These are phyloP conservation scores for Pristionchus arcanus DNA, from an alignment of 2,888 invertebrate genomes.

Conservation along the genomic window DNA sequence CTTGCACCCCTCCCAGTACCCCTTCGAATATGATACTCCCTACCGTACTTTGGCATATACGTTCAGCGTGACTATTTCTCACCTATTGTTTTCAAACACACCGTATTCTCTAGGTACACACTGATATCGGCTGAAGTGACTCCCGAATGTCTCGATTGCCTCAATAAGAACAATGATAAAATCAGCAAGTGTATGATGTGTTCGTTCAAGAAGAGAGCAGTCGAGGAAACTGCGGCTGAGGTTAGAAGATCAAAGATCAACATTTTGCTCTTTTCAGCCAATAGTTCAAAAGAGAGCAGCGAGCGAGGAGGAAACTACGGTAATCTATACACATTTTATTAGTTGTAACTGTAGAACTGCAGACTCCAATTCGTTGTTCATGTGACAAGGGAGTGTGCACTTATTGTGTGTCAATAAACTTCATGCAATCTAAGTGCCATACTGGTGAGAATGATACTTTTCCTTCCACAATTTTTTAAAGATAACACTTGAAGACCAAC, in stretches of 20 bases:
- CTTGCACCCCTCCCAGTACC: not conserved
- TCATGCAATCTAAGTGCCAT: no score
- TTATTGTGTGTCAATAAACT: no score
- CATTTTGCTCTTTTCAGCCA: not conserved
- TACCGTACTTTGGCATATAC: no score
- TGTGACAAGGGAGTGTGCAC: no score
- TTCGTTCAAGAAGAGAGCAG: not conserved
- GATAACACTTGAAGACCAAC: no score
- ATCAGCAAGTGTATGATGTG: not conserved
- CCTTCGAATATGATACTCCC: no score
- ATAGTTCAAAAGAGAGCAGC: not conserved
- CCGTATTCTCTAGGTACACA: not conserved
- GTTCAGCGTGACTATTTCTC: no score
- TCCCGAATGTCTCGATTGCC: not conserved
- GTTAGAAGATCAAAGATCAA: not conserved
- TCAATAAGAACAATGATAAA: not conserved
- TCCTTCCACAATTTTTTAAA: no score
- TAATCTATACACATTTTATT: not conserved
- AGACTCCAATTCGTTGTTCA: no score
- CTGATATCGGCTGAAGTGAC: not conserved
- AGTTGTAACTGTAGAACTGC: no score
- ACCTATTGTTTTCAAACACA: not conserved
- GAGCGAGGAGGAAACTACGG: not conserved
- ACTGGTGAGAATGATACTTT: no score
- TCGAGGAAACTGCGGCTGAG: not conserved